Base-by-base conservation (phyloP, 2,113 vertebrate species). In the Pipa parva region DNA sequence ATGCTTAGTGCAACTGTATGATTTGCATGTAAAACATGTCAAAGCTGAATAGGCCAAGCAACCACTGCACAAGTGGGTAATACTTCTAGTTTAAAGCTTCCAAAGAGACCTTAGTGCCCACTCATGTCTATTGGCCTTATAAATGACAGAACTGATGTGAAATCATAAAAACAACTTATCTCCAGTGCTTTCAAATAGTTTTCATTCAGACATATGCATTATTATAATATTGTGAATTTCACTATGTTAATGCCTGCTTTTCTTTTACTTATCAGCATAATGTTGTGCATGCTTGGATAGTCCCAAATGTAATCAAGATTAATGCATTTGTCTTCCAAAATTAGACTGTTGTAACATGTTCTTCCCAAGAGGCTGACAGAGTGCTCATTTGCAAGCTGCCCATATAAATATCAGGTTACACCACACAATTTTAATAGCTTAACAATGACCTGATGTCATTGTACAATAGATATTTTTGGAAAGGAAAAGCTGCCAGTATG, bases 381-480 rank as follows among this genome's bases (percentile, higher is more conserved):
- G 56, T 59, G 57, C 45, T 49, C 56, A 68, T 50, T 51, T 39
- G 56, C 64, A 50, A 68, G 56, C 64, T 68, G 56, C 45, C 63
- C 54, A 66, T 33, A 66, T 58, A 33, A 33, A 39, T 36, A 66
- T 66, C 20, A 45, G 5, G 22, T 65, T 65, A 65, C 63, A 57
- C 57, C 39, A 48, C 52, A 49, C 7, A 42, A n/a, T n/a, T n/a
- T 36, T 46, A 59, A 29, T 36, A 67, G n/a, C 55, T 27, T 42
- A 3, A 51, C 55, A 49, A 49, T 51, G 56, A 68, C 64, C 31
- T 24, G n/a, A 29, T 59, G 64, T 68, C 55, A 59, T 68, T 59
- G 52, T 29, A 59, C 17, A 21, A 50, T 48, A 37, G 28, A 21
- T 68, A 50, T 51, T 58, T 51, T 39, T 59, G 39, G 22, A 36